Evolutionary conservation across 2,888 invertebrate genomes (phyloP), one percentile per base, ranked within the genome.

Genomic region (Abrostola tripartita): DNA sequence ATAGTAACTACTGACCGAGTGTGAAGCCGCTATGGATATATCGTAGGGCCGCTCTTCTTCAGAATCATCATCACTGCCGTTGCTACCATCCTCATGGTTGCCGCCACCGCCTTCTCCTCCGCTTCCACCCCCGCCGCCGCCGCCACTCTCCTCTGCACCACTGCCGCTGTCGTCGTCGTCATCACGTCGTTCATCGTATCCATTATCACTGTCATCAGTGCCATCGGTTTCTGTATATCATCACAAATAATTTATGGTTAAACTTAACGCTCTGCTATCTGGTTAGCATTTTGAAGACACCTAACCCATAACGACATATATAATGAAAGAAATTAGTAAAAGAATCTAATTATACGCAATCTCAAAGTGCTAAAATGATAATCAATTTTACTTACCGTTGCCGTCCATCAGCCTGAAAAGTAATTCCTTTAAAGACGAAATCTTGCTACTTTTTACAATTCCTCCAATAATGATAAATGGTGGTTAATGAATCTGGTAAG

Each of bases 21-120:
- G 94, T 67, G 91, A 74, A 0, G 93, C 92, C 5, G 94, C 86
- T 10, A 94, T 82, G 0, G 89, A 79, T 63, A 92, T 92, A 67
- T 94, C 94, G 59, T 92, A 94, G 40, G 60, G 60, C 9, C 82
- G 68, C 53, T 87, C 89, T 7, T 81, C 89, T 0, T 85, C 87
- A 0, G 84, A 64, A 9, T 81, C 85, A 2, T 70, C 78, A 2
- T 79, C 77, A 1, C 65, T 67, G n/a, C 61, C 60, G 1, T 44
- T 44, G 2, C 61, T 78, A 5, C 37, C 74, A 6, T 36, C 52
- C 5, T 55, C 65, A 24, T 36, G 55, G 7, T 37, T 65, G 8
- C 67, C 77, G 1, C 57, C 68, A 6, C 58, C 65, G 0, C 47
- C 72, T 5, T 61, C 69, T 0, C 51, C 63, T 5, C 50, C 59